These are phyloP conservation scores for Phocoena phocoena DNA, from an alignment of 2,113 vertebrate genomes.

Conservation along the genomic window DNA sequence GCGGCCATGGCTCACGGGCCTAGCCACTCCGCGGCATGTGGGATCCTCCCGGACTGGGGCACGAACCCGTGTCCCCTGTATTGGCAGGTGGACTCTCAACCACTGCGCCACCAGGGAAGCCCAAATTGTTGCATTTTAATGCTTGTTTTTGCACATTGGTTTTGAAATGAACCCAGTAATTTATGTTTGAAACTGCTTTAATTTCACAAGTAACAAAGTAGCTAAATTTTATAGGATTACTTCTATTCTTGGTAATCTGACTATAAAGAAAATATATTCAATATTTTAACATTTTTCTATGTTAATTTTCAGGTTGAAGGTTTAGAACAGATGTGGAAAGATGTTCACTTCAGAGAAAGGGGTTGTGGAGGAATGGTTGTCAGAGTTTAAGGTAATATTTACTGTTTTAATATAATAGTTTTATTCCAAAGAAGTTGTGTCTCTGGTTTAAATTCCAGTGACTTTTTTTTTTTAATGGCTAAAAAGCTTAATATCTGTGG, in stretches of 20 bases:
- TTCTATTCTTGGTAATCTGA: constrained; percentile 5
- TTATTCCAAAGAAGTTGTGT: constrained; percentile 5
- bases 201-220: constrained; percentile 51
- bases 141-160: neutral
- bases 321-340: constrained; percentile 90
- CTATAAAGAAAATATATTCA: constrained; percentile 15
- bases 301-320: constrained; percentile 82
- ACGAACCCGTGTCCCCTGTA: too few relatives aligned
- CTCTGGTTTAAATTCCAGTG: constrained; percentile 50
- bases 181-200: constrained; percentile 32
- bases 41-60: too few relatives aligned
- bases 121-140: constrained; percentile 16
- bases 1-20: too few relatives aligned
- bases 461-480: neutral
- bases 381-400: constrained; percentile 95
- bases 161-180: constrained; percentile 56
- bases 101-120: too few relatives aligned
- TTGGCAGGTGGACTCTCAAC: too few relatives aligned
- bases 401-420: neutral
- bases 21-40: too few relatives aligned
- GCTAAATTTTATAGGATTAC: neutral
- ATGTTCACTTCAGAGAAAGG: constrained; percentile 98
- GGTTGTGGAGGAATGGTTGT: constrained; percentile 98
- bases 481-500: constrained; percentile 8
- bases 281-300: constrained; percentile 39